phyloP scores from a whole-genome alignment of 2,797 vertebrate genomes.

The Psittacula echo region DNA sequence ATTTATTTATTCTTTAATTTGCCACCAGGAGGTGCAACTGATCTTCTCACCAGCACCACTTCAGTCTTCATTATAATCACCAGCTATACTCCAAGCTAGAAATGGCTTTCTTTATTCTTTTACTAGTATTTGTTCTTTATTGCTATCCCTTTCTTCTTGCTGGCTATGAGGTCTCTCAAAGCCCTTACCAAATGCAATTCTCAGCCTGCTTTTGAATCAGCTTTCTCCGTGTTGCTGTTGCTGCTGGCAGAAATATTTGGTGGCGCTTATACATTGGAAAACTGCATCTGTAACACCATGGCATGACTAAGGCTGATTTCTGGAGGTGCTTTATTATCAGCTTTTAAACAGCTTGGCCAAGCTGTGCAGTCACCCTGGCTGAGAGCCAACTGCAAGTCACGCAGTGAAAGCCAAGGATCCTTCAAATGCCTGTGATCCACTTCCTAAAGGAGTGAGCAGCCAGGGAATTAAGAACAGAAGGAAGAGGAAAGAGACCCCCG shows the following conservation, averaged over 20 bases:
- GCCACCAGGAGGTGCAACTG: constrained; percentile 37
- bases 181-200: not conserved
- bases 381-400: not conserved
- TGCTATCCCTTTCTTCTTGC: not conserved
- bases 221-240: not conserved
- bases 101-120: not conserved
- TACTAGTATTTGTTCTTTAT: not conserved
- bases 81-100: not conserved
- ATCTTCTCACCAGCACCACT: not conserved
- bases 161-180: not conserved
- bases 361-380: not conserved
- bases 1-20: not conserved
- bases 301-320: not conserved
- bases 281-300: not conserved
- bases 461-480: not conserved
- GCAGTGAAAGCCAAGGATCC: not conserved
- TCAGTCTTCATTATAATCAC: not conserved
- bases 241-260: not conserved
- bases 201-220: not conserved
- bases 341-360: not conserved
- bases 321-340: not conserved
- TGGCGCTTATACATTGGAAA: not conserved
- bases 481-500: not conserved
- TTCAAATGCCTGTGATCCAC: not conserved
- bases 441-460: not conserved